Base-by-base conservation (phyloP, 2,888 invertebrate genomes). In the Branchellion lobata region DNA sequence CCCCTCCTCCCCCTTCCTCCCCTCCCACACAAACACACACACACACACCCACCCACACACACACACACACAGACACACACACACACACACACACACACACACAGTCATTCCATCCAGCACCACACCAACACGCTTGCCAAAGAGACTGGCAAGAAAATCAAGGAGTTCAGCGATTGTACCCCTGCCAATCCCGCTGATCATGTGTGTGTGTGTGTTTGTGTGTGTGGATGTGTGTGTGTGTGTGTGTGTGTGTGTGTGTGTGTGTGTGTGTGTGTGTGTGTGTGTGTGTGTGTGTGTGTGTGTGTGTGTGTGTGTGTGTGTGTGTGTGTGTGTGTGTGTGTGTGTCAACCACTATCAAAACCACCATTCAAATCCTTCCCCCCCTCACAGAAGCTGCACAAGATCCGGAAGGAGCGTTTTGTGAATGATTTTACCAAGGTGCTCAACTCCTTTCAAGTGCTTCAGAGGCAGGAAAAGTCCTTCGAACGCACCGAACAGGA, bases 81-180 rank as follows among this genome's bases (percentile, higher is more conserved):
- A 27, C 65, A 27, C n/a, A 27, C 65, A 65, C n/a, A 27, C 65
- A 65, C 21, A 27, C 65, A 29, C 5, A 27, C 65, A 65, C 29
- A 27, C 71, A 95, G 95, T 80, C 94, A 95, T 87, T 93, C 96
- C 88, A 92, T 96, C 84, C 95, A 95, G 87, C 95, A 95, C 87
- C 95, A 96, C 87, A 96, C 96, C 0, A 94, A 96, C 86, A 94
- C 95, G 86, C 88, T 97, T 85, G 95, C 94, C 0, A 95, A 95
- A 86, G 96, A 96, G 86, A 96, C 96, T 0, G 94, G 92, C 85
- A 91, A 91, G 53, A 91, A 93, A 87, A 89, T 96, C 82, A 94
- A 94, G 89, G 93, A 94, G 83, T 90, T 96, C 80, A 84, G 85
- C 1, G 84, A 85, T 69, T 57, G 8, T 82, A 87, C 33, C 85